Evolutionary conservation across 2,113 vertebrate species (phyloP).

Genomic region (Vicugna pacos): DNA sequence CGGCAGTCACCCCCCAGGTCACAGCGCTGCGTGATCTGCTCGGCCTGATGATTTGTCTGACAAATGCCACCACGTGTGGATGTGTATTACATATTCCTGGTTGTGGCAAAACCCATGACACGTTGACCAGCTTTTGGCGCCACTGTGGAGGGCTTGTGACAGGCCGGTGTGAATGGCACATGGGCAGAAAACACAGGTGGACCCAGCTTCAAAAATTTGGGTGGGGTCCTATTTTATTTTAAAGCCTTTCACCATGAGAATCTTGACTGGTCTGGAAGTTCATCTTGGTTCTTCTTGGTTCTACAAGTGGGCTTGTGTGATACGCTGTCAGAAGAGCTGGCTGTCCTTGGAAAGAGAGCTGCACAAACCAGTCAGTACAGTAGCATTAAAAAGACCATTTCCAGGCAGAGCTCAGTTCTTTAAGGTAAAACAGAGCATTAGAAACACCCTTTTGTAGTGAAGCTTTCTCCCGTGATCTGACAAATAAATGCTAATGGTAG

Average conservation of each 20-base stretch:
- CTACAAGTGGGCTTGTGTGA: background rate
- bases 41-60: background rate
- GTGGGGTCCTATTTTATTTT: background rate
- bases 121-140: background rate
- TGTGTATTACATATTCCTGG: background rate
- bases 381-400: background rate
- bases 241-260: background rate
- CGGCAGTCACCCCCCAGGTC: background rate
- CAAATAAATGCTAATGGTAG: background rate
- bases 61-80: accelerated
- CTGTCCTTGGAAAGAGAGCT: background rate
- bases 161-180: background rate
- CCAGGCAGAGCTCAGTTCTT: background rate
- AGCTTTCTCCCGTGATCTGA: background rate
- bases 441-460: background rate
- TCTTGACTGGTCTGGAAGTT: background rate
- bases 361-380: background rate
- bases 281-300: background rate
- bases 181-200: background rate
- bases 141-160: background rate
- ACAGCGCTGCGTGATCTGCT: background rate
- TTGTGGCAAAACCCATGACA: background rate
- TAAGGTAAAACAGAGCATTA: background rate
- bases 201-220: background rate
- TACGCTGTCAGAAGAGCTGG: background rate